phyloP scores from a whole-genome alignment of 1,140 invertebrate genomes.

The Achroia grisella region DNA sequence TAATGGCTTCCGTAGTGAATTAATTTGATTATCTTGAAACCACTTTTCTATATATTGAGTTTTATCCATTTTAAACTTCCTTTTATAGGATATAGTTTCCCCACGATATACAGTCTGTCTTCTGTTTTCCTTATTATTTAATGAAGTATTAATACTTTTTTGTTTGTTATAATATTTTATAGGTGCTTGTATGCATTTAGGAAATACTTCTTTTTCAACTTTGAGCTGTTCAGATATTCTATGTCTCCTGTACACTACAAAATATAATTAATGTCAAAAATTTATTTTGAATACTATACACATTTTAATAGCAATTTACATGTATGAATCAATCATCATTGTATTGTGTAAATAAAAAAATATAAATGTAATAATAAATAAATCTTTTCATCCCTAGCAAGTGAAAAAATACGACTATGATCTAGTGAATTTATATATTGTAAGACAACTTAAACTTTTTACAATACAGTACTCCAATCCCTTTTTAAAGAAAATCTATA shows the following conservation, averaged over 20 bases:
- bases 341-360: too few species aligned
- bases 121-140: constrained; percentile 38
- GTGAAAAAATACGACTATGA: too few species aligned
- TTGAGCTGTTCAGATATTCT: constrained; percentile 48
- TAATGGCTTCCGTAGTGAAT: constrained; percentile 36
- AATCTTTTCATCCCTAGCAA: not conserved
- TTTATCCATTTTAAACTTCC: constrained; percentile 38
- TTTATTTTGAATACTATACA: too few species aligned
- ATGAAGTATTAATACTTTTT: constrained; percentile 25
- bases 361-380: not conserved
- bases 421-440: too few species aligned
- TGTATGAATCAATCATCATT: too few species aligned
- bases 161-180: constrained; percentile 52
- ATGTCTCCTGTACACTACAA: constrained; percentile 45
- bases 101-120: constrained; percentile 20
- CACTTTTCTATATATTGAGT: constrained; percentile 45
- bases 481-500: too few species aligned
- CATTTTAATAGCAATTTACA: too few species aligned
- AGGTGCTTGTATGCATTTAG: constrained; percentile 57
- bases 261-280: constrained; percentile 6
- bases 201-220: constrained; percentile 55
- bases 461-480: too few species aligned
- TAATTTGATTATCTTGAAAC: constrained; percentile 34
- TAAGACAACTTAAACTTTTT: too few species aligned
- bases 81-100: constrained; percentile 23